Conservation (phyloP, 1,140 invertebrate genomes). For the Nymphalis io region DNA sequence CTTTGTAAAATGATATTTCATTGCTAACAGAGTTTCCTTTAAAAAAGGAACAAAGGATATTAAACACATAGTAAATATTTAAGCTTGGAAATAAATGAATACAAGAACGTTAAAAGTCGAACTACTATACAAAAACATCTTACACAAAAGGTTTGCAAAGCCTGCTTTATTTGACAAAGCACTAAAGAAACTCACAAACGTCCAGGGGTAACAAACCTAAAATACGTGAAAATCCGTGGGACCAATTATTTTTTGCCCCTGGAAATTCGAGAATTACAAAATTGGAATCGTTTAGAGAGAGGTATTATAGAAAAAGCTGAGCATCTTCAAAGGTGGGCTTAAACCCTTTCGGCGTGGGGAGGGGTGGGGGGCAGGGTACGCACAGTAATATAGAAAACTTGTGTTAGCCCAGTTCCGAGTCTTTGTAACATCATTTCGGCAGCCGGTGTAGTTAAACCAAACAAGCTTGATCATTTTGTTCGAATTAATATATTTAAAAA, state of each 20-base stretch:
- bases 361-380: slow-evolving; percentile 54
- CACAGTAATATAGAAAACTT: slow-evolving; percentile 80
- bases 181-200: slow-evolving; percentile 20
- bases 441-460: slow-evolving; percentile 48
- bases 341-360: slow-evolving; percentile 61
- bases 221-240: slow-evolving; percentile 62
- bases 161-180: slow-evolving; percentile 20
- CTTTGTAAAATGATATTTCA: neutral
- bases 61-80: slow-evolving; percentile 16
- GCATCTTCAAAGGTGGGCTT: slow-evolving; percentile 76
- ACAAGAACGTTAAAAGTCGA: slow-evolving; percentile 25
- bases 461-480: slow-evolving; percentile 45
- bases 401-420: slow-evolving; percentile 79
- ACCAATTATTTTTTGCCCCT: slow-evolving; percentile 77
- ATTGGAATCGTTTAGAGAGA: slow-evolving; percentile 77
- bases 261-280: slow-evolving; percentile 77
- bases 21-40: neutral
- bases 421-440: slow-evolving; percentile 80
- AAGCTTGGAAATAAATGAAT: slow-evolving; percentile 12
- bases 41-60: neutral
- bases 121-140: slow-evolving; percentile 17
- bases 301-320: slow-evolving; percentile 78
- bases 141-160: slow-evolving; percentile 23
- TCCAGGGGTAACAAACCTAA: slow-evolving; percentile 27
- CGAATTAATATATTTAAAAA: slow-evolving; percentile 29